Base-by-base conservation (phyloP, 2,797 vertebrate species). In the Gadopsis marmoratus region DNA sequence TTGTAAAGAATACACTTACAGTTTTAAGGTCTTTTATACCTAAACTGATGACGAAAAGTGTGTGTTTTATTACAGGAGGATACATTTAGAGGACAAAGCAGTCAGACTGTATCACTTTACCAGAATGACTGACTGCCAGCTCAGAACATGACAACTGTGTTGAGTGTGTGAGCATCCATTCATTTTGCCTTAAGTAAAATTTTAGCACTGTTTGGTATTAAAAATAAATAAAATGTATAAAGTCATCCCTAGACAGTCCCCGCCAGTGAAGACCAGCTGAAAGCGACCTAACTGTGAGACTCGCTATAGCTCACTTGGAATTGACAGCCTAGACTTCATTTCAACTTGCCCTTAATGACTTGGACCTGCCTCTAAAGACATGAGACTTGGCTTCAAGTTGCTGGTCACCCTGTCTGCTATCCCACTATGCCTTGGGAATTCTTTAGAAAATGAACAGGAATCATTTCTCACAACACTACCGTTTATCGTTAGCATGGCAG, bases 31-130 rank as follows among this genome's bases (percentile, higher is more conserved):
- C 3, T 69, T 74, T 78, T 47, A 56, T 26, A 43, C 60, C 41
- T 61, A 3, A 74, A 74, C 51, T 53, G 29, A 62, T 68, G 26
- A 43, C 71, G 66, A n/a, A 68, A 76, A 70, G 53, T 39, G 43
- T 67, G 33, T 39, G 4, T 26, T 41, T 71, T 65, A 67, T 65
- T 67, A 71, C 81, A 82, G 73, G 74, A 79, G 33, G 60, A 73
- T 16, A 39, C 65, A 71, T 80, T 84, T 81, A 74, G 81, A 87
- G 81, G 81, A 84, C 75, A 70, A 74, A 71, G 58, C 60, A 84
- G 83, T 74, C 72, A 63, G 68, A 73, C 62, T 62, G 19, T 68
- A 70, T 68, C 61, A 74, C 59, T 79, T 83, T 41, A 61, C 8
- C 65, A 17, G 23, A 35, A 23, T 43, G 65, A 76, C 81, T 77